Evolutionary conservation across 2,113 vertebrate genomes (phyloP), one percentile per base, ranked within the genome.

Genomic region (Sander vitreus): DNA sequence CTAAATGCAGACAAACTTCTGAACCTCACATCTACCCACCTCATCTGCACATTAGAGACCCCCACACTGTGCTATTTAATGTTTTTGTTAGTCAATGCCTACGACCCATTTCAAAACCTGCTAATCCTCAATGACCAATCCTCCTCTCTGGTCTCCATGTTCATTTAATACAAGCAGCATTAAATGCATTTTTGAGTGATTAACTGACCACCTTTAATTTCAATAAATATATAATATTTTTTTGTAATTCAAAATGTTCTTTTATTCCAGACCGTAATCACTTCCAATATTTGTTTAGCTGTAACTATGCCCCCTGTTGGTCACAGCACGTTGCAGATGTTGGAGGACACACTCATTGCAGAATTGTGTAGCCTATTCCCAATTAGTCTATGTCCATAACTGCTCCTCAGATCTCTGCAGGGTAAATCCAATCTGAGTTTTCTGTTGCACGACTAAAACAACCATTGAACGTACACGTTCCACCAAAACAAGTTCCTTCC

Each of bases 221-320:
- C 21, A 55, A 66, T 47, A 33, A 47, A 30, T 2, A 48, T 12
- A 3, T 4, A 0, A 6, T 23, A 2, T 47, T 8, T 63, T 63
- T 75, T 45, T 33, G 18, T 16, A 3, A 6, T 47, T 30, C 2
- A 27, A 27, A 27, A 27, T 6, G 15, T 39, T 25, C 14, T 63
- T 36, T 19, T 1, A 55, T 27, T 12, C 25, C 14, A 27, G 53
- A 19, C 53, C 3, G 12, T 23, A 4, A 53, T 39, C 30, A 63
- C 15, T 7, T 55, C 6, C n/a, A 25, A 9, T 19, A 13, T 62
- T 57, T 23, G 1, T 47, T 65, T 59, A 43, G 18, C 13, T 73
- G 33, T 73, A 50, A 67, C 8, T 64, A 55, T 30, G 62, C 62
- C 68, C 60, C 47, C 81, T 73, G 54, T 39, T 78, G 59, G 81